These are phyloP conservation scores for Camelus bactrianus DNA, from an alignment of 2,113 vertebrate species.

Conservation along the genomic window DNA sequence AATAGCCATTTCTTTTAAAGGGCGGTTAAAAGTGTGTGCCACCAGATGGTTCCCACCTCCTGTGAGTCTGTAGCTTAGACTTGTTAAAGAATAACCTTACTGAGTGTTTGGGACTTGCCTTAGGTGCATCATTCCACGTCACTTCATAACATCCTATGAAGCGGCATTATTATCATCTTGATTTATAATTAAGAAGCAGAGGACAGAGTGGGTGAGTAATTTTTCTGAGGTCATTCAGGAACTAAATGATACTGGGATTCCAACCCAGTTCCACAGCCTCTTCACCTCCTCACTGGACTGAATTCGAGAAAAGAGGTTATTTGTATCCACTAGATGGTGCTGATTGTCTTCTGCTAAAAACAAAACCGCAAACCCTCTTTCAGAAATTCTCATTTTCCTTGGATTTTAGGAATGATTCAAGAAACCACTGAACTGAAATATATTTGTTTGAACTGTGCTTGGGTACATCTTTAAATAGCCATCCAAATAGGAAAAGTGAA, in stretches of 20 bases:
- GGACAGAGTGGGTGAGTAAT: not conserved
- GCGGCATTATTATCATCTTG: not conserved
- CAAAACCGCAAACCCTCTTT: not conserved
- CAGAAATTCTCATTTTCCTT: not conserved
- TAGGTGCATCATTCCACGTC: not conserved
- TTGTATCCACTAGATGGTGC: slow-evolving; percentile 78
- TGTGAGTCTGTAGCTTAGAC: not conserved
- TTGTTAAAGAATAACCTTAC: not conserved
- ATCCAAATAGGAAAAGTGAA: slow-evolving; percentile 22
- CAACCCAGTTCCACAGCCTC: not conserved
- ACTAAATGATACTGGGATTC: not conserved
- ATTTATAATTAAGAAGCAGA: not conserved
- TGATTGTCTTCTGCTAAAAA: slow-evolving; percentile 50
- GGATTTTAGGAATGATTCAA: slow-evolving; percentile 36
- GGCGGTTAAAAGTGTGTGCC: not conserved
- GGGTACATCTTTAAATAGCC: slow-evolving; percentile 39
- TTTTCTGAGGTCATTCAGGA: not conserved
- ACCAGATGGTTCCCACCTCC: not conserved
- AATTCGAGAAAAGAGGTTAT: not conserved
- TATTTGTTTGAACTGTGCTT: slow-evolving; percentile 36
- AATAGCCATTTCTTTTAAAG: not conserved
- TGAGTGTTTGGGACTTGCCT: not conserved
- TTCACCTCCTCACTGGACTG: not conserved
- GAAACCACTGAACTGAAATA: slow-evolving; percentile 30
- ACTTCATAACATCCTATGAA: not conserved